Evolutionary conservation across 2,888 invertebrate genomes (phyloP).

Genomic region (Drosophila borealis): DNA sequence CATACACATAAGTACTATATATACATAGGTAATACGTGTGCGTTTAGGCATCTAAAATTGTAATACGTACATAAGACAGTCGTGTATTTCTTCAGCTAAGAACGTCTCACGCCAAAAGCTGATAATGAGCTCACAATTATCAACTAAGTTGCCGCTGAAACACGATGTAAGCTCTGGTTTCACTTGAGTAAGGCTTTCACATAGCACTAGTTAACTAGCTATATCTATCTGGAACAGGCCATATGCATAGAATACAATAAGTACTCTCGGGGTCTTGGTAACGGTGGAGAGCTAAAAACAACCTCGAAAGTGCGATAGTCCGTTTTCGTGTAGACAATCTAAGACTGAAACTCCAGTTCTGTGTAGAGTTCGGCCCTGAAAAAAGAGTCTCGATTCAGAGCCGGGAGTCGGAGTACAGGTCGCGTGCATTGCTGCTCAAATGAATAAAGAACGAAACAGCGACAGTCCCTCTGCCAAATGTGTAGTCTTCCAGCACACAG

Average conservation of each 20-base stretch:
- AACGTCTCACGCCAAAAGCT: slow-evolving; percentile 72
- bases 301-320: slow-evolving; percentile 64
- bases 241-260: slow-evolving; percentile 52
- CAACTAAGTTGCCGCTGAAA: slow-evolving; percentile 62
- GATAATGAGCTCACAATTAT: slow-evolving; percentile 77
- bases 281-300: slow-evolving; percentile 61
- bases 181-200: slow-evolving; percentile 45
- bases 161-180: slow-evolving; percentile 63
- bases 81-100: slow-evolving; percentile 37
- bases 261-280: slow-evolving; percentile 39
- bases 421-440: slow-evolving; percentile 66
- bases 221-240: slow-evolving; percentile 41
- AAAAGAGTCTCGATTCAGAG: slow-evolving; percentile 26
- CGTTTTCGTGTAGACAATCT: slow-evolving; percentile 71
- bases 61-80: slow-evolving; percentile 31
- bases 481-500: slow-evolving; percentile 45
- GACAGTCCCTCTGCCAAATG: slow-evolving; percentile 51
- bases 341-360: slow-evolving; percentile 19
- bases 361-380: slow-evolving; percentile 6
- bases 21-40: slow-evolving; percentile 20
- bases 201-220: slow-evolving; percentile 13
- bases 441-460: slow-evolving; percentile 61
- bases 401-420: slow-evolving; percentile 20
- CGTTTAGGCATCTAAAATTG: slow-evolving; percentile 15
- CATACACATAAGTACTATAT: slow-evolving; percentile 2